Base-by-base conservation (phyloP, 2,888 invertebrate genomes). In the Pristionchus entomophagus region DNA sequence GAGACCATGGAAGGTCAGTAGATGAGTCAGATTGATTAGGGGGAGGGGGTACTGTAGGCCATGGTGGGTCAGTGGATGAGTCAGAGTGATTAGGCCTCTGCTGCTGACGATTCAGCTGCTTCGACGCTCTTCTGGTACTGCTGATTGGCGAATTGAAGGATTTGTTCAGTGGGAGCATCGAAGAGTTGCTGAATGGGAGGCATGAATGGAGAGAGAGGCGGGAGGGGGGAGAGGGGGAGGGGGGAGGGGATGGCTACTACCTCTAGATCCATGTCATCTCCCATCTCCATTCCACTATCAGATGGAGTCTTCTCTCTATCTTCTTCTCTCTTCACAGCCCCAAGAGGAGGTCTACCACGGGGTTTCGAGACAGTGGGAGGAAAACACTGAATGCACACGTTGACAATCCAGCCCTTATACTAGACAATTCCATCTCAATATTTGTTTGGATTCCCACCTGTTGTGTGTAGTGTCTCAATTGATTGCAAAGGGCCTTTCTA, bases 381-480 rank as follows among this genome's bases (percentile, higher is more conserved):
- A 35, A 84, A 84, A 51, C 84, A 84, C 84, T 84, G 51, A 59
- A 59, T 69, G 22, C 1, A 69, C n/a, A 69, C 14, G 32, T 69
- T 22, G 4, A 35, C 17, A 17, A 14, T 32, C 14, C 12, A 38
- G 19, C n/a, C n/a, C 12, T 45, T 45, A 45, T 10, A 45, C 45
- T 6, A 45, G n/a, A n/a, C 14, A 45, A 14, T 69, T 29, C 29
- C 10, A 38, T 78, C 45, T n/a, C 32, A 32, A 35, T 35, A 35
- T 29, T 29, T 6, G 6, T 35, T 12, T 69, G 19, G 49, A 17
- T 0, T 32, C 53, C 38, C 6, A 84, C 84, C 84, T 84, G 69
- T 10, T 84, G 84, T 12, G 88, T 88, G 41, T 86, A 83, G 19
- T 86, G 86, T 35, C 86, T 86, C 83, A 90, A 73, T 38, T 87